Evolutionary conservation across 2,888 invertebrate species (phyloP), one percentile per base, ranked within the genome.

Genomic region (Pegoplata infirma): DNA sequence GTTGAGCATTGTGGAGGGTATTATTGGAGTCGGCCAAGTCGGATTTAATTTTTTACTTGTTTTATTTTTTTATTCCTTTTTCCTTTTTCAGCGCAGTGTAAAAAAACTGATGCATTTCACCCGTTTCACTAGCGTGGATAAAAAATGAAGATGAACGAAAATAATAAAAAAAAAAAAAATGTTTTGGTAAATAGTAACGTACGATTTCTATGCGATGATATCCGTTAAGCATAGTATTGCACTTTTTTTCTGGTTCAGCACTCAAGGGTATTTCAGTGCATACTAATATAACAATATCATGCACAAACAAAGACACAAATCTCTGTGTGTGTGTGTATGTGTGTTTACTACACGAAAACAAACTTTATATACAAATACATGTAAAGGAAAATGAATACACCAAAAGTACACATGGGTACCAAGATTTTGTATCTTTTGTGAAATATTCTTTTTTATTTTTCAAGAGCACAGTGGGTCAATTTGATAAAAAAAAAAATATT

Each of bases 211-310:
- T 66, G 49, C n/a, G 25, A 23, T 6, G 3, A 32, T 10, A 59
- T 49, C 53, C 44, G 61, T 68, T 73, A 67, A 73, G 49, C 53
- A 76, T 58, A 67, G 46, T 71, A 71, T 74, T 80, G 71, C 80
- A 77, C 58, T 78, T 71, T 71, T 76, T 74, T 67, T 74, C 66
- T 64, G 71, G 67, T 73, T 79, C 69, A 76, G 63, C 40, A 73
- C 79, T 76, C 76, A 76, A 76, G 76, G 67, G 79, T 69, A 69
- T 78, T 64, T 61, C 28, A 66, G 56, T 56, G 40, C 55, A 61
- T 46, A 74, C 67, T 55, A 67, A 74, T 46, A 61, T 55, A 53
- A 67, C 53, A 67, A 61, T 61, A 59, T 59, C 66, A 49, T n/a
- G 59, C 23, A 74, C 56, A 51, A 44, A 74, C n/a, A 36, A 6